Evolutionary conservation across 2,888 invertebrate species (phyloP).

Genomic region (Argyresthia albistria): DNA sequence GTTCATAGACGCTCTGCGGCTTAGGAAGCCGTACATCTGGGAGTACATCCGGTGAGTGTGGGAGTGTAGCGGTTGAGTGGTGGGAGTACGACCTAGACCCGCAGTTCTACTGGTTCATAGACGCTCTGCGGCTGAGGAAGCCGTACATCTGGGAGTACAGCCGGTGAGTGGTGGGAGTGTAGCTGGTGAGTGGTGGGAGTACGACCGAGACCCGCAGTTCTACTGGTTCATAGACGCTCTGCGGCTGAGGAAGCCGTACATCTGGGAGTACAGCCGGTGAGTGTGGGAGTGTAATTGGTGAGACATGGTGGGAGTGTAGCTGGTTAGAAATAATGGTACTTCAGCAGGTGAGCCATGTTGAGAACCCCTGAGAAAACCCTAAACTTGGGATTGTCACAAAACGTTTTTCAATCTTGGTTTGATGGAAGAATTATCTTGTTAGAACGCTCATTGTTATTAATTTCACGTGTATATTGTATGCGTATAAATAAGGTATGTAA

Average conservation of each 20-base stretch:
- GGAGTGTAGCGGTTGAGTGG: too few relatives aligned
- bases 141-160: neutral
- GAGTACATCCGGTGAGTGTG: neutral
- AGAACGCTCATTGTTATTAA: too few relatives aligned
- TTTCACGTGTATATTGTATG: too few relatives aligned
- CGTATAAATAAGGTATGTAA: too few relatives aligned
- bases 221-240: conserved; percentile 93
- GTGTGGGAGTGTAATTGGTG: neutral
- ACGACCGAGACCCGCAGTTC: conserved; percentile 97
- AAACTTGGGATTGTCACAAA: conserved; percentile 85
- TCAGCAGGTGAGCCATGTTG: too few relatives aligned
- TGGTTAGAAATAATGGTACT: conserved; percentile 66
- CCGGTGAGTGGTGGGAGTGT: too few relatives aligned
- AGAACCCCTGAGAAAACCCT: conserved; percentile 80
- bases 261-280: conserved; percentile 92
- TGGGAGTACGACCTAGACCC: conserved; percentile 97
- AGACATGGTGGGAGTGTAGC: neutral
- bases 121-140: conserved; percentile 76
- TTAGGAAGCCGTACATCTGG: conserved; percentile 28
- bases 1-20: conserved; percentile 89
- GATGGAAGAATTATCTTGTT: too few relatives aligned
- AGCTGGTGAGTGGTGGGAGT: too few relatives aligned
- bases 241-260: conserved; percentile 84
- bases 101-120: conserved; percentile 98
- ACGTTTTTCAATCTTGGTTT: neutral